phyloP scores from a whole-genome alignment of 1,140 invertebrate genomes.

The Matsumurasca onukii region DNA sequence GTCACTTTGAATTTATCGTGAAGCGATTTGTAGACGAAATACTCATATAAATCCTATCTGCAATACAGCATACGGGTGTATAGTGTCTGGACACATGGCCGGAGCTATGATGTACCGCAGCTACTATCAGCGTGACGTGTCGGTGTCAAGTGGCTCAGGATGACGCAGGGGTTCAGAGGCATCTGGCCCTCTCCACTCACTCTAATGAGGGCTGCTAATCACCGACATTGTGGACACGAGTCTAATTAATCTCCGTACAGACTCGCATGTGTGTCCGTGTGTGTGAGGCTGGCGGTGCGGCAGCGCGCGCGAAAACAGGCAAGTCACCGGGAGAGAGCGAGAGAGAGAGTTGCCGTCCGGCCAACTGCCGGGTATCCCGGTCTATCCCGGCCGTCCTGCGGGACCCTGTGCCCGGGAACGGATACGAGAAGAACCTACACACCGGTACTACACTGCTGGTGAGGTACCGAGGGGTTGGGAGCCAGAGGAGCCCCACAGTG shows the following conservation, averaged over 20 bases:
- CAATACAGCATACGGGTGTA: too few species aligned
- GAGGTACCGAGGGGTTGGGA: too few species aligned
- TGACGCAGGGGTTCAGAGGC: neutral
- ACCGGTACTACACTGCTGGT: too few species aligned
- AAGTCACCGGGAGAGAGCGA: conserved; percentile 23
- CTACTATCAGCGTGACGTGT: too few species aligned
- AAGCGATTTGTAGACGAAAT: too few species aligned
- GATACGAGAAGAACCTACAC: neutral
- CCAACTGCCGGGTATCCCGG: neutral
- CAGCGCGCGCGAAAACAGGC: conserved; percentile 8
- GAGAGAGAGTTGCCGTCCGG: conserved; percentile 4
- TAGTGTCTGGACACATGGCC: too few species aligned
- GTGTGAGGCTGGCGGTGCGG: neutral
- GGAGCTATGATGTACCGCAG: too few species aligned
- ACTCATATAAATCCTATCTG: too few species aligned
- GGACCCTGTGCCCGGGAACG: neutral
- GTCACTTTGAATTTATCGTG: too few species aligned
- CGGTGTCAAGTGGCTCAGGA: too few species aligned
- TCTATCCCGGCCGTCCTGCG: neutral
- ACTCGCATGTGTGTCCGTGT: neutral
- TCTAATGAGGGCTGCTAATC: conserved; percentile 20
- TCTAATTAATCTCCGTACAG: conserved; percentile 11
- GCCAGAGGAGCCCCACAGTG: too few species aligned
- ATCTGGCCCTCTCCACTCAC: neutral
- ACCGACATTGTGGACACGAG: conserved; percentile 18